Evolutionary conservation across 2,797 vertebrate genomes (phyloP), one percentile per base, ranked within the genome.

Genomic region (Premnoplex brunnescens): DNA sequence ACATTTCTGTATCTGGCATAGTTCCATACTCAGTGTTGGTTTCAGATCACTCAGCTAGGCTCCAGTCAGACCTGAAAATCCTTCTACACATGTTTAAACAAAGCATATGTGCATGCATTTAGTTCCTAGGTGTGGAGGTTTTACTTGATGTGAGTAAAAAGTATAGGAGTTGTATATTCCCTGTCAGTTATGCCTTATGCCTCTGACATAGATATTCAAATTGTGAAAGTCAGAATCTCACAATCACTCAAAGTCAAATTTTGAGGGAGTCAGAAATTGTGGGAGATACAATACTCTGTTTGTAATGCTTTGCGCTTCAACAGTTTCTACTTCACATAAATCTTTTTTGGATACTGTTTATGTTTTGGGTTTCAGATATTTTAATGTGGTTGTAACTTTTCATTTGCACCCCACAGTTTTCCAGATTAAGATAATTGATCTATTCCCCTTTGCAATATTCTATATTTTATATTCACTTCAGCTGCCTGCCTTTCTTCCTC

Each of bases 401-500:
- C 37, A 77, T 88, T 92, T 90, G 37, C 37, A 81, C 18, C n/a
- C 49, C 39, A 43, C 54, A 62, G 3, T 72, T 86, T 92, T 91
- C 43, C 43, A 48, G 14, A 12, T 30, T 7, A 93, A 69, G 58
- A 60, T 68, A 91, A 86, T 20, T 93, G 58, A 68, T 85, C 46
- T 60, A 71, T 83, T 87, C 43, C 34, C 41, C 14, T 71, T 85
- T 64, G 48, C 58, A 76, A 41, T 56, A 27, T 67, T 93, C 54
- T 77, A n/a, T 91, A 54, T 52, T 96, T 93, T 88, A 64, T 71
- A 77, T 79, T 77, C 56, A 55, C 23, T 85, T 92, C 75, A 90
- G 22, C 49, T 77, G 34, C 67, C 58, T 80, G 48, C 9, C 24
- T 96, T 77, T 90, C 41, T 88, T 88, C 21, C 34, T 86, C 36